A percentile compares a stretch with the other conserved stretches of the same genome.
phyloP scores from a whole-genome alignment of 2,888 invertebrate genomes.

The Diloba caeruleocephala region DNA sequence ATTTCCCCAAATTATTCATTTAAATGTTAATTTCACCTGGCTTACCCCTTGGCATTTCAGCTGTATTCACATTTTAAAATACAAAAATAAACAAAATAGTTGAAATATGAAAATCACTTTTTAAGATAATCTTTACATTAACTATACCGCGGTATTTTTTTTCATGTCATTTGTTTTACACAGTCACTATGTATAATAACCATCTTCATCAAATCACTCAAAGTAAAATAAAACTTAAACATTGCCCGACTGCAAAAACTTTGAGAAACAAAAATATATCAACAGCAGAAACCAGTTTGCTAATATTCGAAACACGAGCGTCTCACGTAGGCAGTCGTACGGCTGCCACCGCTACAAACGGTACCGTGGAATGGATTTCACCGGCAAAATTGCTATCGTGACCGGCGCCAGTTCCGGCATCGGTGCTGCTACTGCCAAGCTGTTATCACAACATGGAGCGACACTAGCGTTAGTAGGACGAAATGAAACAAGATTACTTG shows the following conservation, averaged over 20 bases:
- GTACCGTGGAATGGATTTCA: conserved; percentile 64
- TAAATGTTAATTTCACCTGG: conserved; percentile 29
- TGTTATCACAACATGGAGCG: conserved; percentile 69
- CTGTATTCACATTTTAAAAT: conserved; percentile 10
- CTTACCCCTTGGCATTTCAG: conserved; percentile 28
- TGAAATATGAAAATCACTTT: background rate
- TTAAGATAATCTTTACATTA: no score
- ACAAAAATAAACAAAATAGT: conserved; percentile 19
- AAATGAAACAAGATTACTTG: conserved; percentile 64
- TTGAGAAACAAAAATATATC: conserved; percentile 44
- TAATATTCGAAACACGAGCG: conserved; percentile 27
- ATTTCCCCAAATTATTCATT: conserved; percentile 21
- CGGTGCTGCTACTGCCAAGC: conserved; percentile 73
- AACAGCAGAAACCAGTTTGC: conserved; percentile 48
- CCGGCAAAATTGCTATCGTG: conserved; percentile 70
- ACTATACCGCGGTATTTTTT: no score
- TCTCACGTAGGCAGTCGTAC: conserved; percentile 34
- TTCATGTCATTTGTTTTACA: background rate
- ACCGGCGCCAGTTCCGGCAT: conserved; percentile 78
- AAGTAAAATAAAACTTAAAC: no score
- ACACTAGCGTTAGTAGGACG: conserved; percentile 69
- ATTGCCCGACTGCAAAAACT: no score
- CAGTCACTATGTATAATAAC: no score
- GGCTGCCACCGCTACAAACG: conserved; percentile 28
- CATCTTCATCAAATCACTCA: no score